These are phyloP conservation scores for Cynoglossus semilaevis DNA, from an alignment of 2,113 vertebrate genomes.

Conservation along the genomic window DNA sequence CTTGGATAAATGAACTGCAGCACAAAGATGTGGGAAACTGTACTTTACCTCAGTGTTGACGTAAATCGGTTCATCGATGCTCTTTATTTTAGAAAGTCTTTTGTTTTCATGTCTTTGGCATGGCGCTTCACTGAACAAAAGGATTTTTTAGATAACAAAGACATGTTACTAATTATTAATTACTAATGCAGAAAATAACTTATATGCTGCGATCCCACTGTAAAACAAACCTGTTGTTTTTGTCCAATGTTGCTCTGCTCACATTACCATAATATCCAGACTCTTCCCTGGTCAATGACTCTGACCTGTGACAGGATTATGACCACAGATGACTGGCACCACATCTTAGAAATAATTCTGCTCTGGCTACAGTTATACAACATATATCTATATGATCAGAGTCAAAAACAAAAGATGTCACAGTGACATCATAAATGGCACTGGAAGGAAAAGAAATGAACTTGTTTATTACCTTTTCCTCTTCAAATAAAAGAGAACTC, in stretches of 20 bases:
- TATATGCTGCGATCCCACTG: not conserved
- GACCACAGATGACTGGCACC: not conserved
- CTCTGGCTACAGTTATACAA: no score
- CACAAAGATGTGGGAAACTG: not conserved
- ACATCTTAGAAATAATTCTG: not conserved
- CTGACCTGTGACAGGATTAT: conserved; percentile 30
- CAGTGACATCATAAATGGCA: no score
- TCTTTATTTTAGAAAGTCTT: conserved; percentile 14
- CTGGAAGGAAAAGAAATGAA: not conserved
- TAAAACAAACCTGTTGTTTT: conserved; percentile 45
- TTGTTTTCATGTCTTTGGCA: not conserved
- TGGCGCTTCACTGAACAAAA: conserved; percentile 21
- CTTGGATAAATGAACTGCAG: not conserved
- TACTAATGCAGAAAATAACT: not conserved
- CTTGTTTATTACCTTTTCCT: conserved; percentile 30
- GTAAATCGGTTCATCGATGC: conserved; percentile 55
- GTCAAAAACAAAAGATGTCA: no score
- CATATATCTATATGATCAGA: no score
- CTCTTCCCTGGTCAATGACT: conserved; percentile 10
- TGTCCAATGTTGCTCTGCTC: conserved; percentile 24
- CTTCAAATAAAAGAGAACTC: conserved; percentile 15
- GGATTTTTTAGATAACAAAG: no score
- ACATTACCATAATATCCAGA: conserved; percentile 63
- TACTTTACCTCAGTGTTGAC: conserved; percentile 53
- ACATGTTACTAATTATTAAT: no score